Evolutionary conservation across 2,113 vertebrate species (phyloP).

Genomic region (Tachuris rubrigastra): DNA sequence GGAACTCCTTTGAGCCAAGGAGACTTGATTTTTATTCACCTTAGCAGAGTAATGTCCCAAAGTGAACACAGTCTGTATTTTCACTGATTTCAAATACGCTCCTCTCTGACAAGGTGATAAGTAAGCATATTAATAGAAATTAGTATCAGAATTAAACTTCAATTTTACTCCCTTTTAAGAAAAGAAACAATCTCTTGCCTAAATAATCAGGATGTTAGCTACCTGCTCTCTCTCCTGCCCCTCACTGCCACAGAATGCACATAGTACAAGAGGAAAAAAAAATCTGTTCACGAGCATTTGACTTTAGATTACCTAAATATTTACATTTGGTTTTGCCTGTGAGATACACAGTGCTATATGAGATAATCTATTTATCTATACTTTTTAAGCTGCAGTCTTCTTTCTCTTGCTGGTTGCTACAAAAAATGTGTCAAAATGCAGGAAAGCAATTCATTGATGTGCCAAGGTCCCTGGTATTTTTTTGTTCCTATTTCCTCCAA

Average conservation of each 20-base stretch:
- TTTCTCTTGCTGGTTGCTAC: background rate
- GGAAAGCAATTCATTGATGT: background rate
- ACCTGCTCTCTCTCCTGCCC: background rate
- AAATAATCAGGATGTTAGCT: background rate
- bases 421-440: background rate
- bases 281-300: background rate
- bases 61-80: background rate
- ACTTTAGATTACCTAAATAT: background rate
- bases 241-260: background rate
- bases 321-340: background rate
- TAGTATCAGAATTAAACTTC: background rate
- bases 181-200: background rate
- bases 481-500: background rate
- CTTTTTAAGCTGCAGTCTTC: background rate
- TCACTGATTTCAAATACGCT: background rate
- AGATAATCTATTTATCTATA: background rate
- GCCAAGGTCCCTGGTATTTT: background rate
- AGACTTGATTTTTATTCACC: background rate
- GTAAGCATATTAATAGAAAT: background rate
- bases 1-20: background rate
- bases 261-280: background rate
- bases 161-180: background rate
- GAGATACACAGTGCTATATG: background rate
- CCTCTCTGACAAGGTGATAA: background rate
- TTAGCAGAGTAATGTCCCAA: background rate